These are phyloP conservation scores for Meda fulgida DNA, from an alignment of 2,797 vertebrate species.

Conservation along the genomic window DNA sequence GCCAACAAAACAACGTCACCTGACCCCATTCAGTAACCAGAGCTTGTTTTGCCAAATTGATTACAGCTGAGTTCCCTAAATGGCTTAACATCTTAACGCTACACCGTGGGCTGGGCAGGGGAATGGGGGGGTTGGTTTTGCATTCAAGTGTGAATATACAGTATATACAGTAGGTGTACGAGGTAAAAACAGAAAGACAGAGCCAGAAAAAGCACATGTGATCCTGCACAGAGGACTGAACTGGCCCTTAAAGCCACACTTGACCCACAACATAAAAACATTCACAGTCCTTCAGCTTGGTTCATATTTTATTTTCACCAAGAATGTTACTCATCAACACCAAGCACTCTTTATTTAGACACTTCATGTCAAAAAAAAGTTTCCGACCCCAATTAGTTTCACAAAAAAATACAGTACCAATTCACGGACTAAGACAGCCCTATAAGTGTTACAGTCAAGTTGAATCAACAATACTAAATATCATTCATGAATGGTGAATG, in stretches of 20 bases:
- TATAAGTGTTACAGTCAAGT: background rate
- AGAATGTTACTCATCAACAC: background rate
- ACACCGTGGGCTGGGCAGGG: slow-evolving; percentile 12
- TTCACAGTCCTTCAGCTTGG: background rate
- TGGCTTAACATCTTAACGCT: slow-evolving; percentile 51
- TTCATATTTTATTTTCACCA: background rate
- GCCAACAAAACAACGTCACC: slow-evolving; percentile 22
- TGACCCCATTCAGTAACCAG: slow-evolving; percentile 48
- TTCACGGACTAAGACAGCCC: background rate
- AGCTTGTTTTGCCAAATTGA: slow-evolving; percentile 39
- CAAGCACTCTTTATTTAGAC: background rate
- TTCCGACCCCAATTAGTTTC: background rate
- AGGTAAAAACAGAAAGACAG: slow-evolving; percentile 14
- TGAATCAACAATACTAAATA: background rate
- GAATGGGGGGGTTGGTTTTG: background rate
- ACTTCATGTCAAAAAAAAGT: background rate
- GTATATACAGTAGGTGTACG: background rate
- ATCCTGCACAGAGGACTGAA: background rate
- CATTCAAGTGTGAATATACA: background rate
- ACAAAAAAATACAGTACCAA: background rate
- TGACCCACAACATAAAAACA: background rate
- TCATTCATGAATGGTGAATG: background rate
- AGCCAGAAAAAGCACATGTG: background rate
- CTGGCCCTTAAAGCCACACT: background rate
- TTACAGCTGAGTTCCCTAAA: slow-evolving; percentile 44